Base-by-base conservation (phyloP, 2,888 invertebrate species). In the Villa cingulata region DNA sequence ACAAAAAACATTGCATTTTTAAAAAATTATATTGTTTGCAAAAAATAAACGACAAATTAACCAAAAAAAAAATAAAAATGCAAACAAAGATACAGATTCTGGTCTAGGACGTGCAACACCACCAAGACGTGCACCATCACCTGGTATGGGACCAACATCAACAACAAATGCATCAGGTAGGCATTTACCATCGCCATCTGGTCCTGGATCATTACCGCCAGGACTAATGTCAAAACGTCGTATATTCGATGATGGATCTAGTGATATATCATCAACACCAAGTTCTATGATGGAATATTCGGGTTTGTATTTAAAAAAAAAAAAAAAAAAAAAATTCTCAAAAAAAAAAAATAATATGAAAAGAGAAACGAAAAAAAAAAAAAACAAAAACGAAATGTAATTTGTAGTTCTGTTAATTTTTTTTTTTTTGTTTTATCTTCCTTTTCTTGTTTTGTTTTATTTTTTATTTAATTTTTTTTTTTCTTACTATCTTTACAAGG, bases 271-370 rank as follows among this genome's bases (percentile, higher is more conserved):
- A 62, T 85, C 85, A 60, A 83, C 84, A 53, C 81, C 83, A 60
- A 84, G 82, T 70, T 87, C 85, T 62, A 86, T 86, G 76, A 83
- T 86, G 83, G 86, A 86, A 68, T 86, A 86, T 70, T 83, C 81
- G 62, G 86, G 86, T 85, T 68, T 72, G 74, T 65, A 66, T 32
- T 27, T 27, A 10, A 2, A 27, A 27, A 27, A 27, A 27, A 27
- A 27, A 27, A 27, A 27, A 9, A 10, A 9, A 27, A 27, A 27
- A 27, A 10, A 10, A 27, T 27, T 27, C 5, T 27, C 7, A 27
- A 27, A 27, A 9, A n/a, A n/a, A n/a, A n/a, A n/a, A n/a, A n/a
- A n/a, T n/a, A n/a, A n/a, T n/a, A n/a, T n/a, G n/a, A n/a, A n/a
- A n/a, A n/a, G n/a, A n/a, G n/a, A n/a, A n/a, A n/a, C n/a, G n/a